Conservation (phyloP, 2,888 invertebrate species). For the Oligia latruncula region DNA sequence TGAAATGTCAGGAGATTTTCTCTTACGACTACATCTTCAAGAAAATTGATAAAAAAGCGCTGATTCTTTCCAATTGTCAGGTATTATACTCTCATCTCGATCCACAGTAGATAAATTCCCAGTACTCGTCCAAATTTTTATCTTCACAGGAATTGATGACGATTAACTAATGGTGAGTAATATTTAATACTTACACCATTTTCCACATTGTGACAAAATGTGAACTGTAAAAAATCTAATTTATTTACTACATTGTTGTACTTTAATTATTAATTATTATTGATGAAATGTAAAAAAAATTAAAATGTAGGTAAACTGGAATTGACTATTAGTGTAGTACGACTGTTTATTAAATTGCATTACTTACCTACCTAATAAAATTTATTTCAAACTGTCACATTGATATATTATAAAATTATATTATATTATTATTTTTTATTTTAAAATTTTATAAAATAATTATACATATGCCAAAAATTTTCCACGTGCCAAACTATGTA, state of each 20-base stretch:
- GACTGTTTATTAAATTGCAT: conserved; percentile 20
- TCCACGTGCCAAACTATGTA: conserved; percentile 56
- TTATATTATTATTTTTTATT: too few species aligned
- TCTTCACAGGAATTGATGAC: conserved; percentile 89
- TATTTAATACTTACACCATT: conserved; percentile 78
- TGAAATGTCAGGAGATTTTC: conserved; percentile 40
- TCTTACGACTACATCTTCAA: conserved; percentile 43
- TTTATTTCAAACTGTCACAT: conserved; percentile 4
- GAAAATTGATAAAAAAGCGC: conserved; percentile 45
- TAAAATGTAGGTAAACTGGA: conserved; percentile 57
- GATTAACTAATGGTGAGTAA: conserved; percentile 79
- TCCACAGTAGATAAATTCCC: conserved; percentile 34
- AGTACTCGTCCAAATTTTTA: conserved; percentile 86
- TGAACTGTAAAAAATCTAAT: conserved; percentile 66
- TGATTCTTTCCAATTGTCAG: conserved; percentile 23
- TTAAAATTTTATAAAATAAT: not conserved
- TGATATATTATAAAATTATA: not conserved
- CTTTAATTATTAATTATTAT: conserved; percentile 30
- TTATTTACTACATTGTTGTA: conserved; percentile 36
- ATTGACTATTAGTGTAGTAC: conserved; percentile 56
- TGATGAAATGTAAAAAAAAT: conserved; percentile 40
- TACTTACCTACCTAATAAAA: not conserved
- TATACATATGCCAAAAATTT: conserved; percentile 37
- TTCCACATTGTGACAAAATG: conserved; percentile 90
- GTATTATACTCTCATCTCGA: conserved; percentile 28